Evolutionary conservation across 2,113 vertebrate genomes (phyloP), one percentile per base, ranked within the genome.

Genomic region (Podarcis cretensis): DNA sequence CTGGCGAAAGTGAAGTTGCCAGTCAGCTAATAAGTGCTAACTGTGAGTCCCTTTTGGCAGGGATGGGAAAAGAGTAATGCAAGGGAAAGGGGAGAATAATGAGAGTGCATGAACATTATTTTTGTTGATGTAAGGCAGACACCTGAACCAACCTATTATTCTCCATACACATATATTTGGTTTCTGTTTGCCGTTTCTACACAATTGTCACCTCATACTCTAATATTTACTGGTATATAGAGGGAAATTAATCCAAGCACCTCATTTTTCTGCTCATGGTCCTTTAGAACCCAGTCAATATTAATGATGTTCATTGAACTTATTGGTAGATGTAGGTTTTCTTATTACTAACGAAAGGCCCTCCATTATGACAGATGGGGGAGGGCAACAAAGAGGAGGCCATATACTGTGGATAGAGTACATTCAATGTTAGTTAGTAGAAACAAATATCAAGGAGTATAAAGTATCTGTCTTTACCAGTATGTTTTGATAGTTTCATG

Each of bases 401-500:
- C 25, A 43, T 79, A 65, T 65, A 37, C 35, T 65, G 59, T 21
- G 21, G 18, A 23, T 1, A 54, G 40, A n/a, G n/a, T 3, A 1
- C 30, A 57, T 84, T 74, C 5, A 7, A 69, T 57, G 9, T 81
- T 59, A 69, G 5, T 81, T 59, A 57, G 65, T 27, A 71, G n/a
- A 80, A 18, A 48, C 30, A 54, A 75, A 20, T 66, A 25, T 71
- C 14, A 43, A 69, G 68, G 40, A 74, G 5, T 93, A 35, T 79
- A 90, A 68, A 89, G 91, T 21, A 75, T 12, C 18, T 30, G 3
- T 43, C 12, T 6, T 59, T 83, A 10, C 27, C 10, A 27, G 23
- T 7, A 27, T 37, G 23, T 66, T 78, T n/a, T 69, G 91, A 89
- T 87, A 5, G 25, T 3, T 94, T 91, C 84, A 86, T 95, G 57